Evolutionary conservation across 2,113 vertebrate genomes (phyloP).

Genomic region (Barnardius zonarius): DNA sequence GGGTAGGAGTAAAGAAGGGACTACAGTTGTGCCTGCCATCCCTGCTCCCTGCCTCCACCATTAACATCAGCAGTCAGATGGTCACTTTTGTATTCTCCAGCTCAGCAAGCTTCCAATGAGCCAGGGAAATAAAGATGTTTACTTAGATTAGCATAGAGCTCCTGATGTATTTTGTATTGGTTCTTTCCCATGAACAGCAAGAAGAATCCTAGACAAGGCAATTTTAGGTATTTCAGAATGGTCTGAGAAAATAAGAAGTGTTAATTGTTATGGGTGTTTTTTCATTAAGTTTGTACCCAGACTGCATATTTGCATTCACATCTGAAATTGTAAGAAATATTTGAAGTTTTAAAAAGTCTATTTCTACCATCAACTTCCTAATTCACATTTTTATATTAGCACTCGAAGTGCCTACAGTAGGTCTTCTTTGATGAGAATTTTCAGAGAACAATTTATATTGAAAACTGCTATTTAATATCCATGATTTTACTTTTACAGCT

Average conservation of each 20-base stretch:
- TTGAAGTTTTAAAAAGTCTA: not conserved
- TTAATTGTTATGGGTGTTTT: not conserved
- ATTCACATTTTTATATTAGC: not conserved
- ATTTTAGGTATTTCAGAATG: not conserved
- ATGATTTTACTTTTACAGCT: not conserved
- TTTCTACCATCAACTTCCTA: not conserved
- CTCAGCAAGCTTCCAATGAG: not conserved
- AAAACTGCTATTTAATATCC: slow-evolving; percentile 23
- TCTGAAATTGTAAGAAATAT: slow-evolving; percentile 5
- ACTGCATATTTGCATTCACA: not conserved
- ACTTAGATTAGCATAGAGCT: not conserved
- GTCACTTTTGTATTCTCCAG: not conserved
- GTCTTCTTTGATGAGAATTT: slow-evolving; percentile 14
- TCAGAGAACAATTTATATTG: not conserved
- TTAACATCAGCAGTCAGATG: not conserved
- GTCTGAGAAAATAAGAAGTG: not conserved
- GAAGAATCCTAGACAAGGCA: not conserved
- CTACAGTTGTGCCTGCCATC: not conserved
- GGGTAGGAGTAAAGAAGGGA: not conserved
- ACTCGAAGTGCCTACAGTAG: not conserved
- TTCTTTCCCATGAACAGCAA: not conserved
- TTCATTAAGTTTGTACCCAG: not conserved
- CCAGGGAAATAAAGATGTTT: not conserved
- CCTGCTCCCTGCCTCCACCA: not conserved
- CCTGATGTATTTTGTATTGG: not conserved